phyloP scores from a whole-genome alignment of 2,797 vertebrate genomes.

The Pristis pectinata region DNA sequence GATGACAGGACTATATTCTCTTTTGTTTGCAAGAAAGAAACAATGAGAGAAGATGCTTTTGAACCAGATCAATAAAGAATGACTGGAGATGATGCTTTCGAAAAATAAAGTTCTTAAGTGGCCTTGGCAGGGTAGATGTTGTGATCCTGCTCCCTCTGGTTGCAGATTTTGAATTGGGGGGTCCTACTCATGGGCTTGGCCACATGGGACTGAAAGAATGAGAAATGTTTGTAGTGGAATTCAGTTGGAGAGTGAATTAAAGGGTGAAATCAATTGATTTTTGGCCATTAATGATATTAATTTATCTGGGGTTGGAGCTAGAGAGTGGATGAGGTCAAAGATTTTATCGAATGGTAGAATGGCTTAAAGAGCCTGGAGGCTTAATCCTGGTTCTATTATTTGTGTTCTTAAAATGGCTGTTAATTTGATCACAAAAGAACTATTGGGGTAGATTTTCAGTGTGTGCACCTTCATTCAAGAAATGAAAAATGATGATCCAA shows the following conservation, averaged over 20 bases:
- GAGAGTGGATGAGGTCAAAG: not conserved
- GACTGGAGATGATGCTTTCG: not conserved
- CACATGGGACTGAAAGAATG: not conserved
- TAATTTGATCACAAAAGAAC: not conserved
- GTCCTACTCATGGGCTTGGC: not conserved
- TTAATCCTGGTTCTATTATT: not conserved
- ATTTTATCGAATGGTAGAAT: not conserved
- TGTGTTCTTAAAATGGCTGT: not conserved
- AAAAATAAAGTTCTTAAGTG: not conserved
- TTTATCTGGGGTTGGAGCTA: too few species aligned
- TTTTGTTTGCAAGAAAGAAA: not conserved
- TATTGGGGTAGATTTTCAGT: not conserved
- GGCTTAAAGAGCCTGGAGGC: not conserved
- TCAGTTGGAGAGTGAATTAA: not conserved
- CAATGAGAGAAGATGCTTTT: too few species aligned
- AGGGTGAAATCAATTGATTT: not conserved
- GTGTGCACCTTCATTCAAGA: not conserved
- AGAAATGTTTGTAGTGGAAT: not conserved
- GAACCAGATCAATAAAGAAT: not conserved
- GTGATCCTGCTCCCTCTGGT: not conserved
- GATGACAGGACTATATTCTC: not conserved
- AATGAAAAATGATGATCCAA: not conserved
- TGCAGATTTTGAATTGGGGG: not conserved
- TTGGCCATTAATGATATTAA: not conserved
- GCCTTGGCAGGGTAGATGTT: not conserved